A percentile compares a stretch with the other conserved stretches of the same genome.
Conservation (phyloP, 2,113 vertebrate genomes). For the Epinephelus lanceolatus region DNA sequence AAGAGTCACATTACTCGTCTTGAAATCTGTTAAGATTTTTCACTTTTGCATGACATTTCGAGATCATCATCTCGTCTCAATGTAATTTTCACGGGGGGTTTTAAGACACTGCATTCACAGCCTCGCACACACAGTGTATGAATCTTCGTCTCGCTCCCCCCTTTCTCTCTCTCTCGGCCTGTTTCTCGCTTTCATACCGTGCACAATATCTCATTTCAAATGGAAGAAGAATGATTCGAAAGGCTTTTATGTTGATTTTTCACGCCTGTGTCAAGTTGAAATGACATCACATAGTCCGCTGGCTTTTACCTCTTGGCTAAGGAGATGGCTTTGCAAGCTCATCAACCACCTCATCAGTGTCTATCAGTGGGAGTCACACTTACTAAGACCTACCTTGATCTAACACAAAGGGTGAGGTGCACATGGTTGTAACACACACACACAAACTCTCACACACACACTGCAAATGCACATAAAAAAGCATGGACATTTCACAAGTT, state of each 20-base stretch:
- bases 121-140: slow-evolving; percentile 15
- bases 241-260: slow-evolving; percentile 69
- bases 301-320: slow-evolving; percentile 21
- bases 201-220: slow-evolving; percentile 70
- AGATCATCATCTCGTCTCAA: slow-evolving; percentile 47
- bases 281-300: slow-evolving; percentile 59
- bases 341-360: slow-evolving; percentile 65
- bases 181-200: slow-evolving; percentile 35
- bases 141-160: neutral
- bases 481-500: slow-evolving; percentile 48
- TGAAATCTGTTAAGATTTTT: slow-evolving; percentile 8
- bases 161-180: neutral
- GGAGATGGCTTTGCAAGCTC: slow-evolving; percentile 58
- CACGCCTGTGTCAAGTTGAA: slow-evolving; percentile 61
- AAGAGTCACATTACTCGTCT: slow-evolving; percentile 3
- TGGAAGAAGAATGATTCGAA: slow-evolving; percentile 64
- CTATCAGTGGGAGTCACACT: slow-evolving; percentile 61
- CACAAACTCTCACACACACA: neutral
- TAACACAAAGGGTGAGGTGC: neutral
- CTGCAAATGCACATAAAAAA: slow-evolving; percentile 22
- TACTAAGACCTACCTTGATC: slow-evolving; percentile 33
- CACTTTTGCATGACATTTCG: slow-evolving; percentile 2
- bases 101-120: slow-evolving; percentile 36
- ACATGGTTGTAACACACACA: neutral
- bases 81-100: slow-evolving; percentile 58